phyloP scores from a whole-genome alignment of 2,797 vertebrate genomes.

The Sebastes variabilis region DNA sequence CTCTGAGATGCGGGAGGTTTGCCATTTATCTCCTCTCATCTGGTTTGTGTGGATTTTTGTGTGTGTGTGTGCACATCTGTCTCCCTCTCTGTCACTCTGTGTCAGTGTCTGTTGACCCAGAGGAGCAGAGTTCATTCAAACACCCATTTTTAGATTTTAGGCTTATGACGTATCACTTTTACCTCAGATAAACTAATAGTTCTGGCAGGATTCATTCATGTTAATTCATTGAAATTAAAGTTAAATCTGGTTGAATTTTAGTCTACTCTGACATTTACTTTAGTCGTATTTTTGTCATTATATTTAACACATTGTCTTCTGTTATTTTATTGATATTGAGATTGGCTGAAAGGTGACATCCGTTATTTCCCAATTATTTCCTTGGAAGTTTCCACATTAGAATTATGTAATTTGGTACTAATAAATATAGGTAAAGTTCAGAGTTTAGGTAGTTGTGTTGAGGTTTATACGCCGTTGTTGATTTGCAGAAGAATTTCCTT shows the following conservation, averaged over 20 bases:
- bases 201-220: background rate
- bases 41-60: background rate
- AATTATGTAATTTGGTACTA: background rate
- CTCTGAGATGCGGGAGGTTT: slow-evolving; percentile 23
- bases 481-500: background rate
- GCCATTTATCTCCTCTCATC: slow-evolving; percentile 45
- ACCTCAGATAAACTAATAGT: background rate
- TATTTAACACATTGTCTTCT: background rate
- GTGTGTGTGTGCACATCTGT: background rate
- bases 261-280: background rate
- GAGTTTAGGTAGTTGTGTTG: background rate
- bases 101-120: slow-evolving; percentile 14
- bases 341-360: background rate
- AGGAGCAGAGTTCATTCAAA: slow-evolving; percentile 21
- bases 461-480: background rate
- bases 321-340: background rate
- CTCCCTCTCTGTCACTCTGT: background rate
- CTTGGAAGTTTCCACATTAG: background rate
- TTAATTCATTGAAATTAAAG: background rate
- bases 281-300: background rate
- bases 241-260: background rate
- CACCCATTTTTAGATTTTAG: background rate
- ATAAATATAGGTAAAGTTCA: background rate
- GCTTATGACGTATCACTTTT: background rate
- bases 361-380: background rate